Evolutionary conservation across 2,888 invertebrate species (phyloP).

Genomic region (Neria commutata): DNA sequence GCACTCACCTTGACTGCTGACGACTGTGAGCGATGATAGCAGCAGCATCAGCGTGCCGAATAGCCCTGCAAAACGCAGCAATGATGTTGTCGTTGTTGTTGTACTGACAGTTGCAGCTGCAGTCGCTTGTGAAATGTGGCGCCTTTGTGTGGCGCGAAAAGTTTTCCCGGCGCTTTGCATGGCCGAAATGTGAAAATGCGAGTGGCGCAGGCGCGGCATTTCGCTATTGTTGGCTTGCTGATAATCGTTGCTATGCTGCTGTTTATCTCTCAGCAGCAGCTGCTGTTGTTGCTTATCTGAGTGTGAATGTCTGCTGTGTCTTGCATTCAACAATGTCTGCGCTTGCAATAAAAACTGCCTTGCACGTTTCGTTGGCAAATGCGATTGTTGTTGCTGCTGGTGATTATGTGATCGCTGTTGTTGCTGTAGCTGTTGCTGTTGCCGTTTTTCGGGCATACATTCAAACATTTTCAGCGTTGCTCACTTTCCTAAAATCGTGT

Average conservation of each 20-base stretch:
- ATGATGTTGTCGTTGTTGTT: conserved; percentile 5
- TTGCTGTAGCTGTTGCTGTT: conserved; percentile 8
- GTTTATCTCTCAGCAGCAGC: too few species aligned
- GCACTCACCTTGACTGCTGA: conserved; percentile 30
- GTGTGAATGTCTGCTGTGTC: neutral
- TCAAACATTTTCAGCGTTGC: conserved; percentile 19
- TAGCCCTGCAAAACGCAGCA: conserved; percentile 1
- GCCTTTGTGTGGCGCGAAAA: too few species aligned
- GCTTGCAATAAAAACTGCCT: conserved; percentile 5
- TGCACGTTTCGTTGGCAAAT: conserved; percentile 18
- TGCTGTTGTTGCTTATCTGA: conserved; percentile 12
- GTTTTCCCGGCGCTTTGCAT: too few species aligned
- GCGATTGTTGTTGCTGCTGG: neutral
- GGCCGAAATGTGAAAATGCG: neutral
- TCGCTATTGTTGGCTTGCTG: conserved; percentile 33
- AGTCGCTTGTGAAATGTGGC: conserved; percentile 6
- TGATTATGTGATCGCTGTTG: conserved; percentile 23
- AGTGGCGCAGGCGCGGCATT: conserved; percentile 4
- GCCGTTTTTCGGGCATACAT: conserved; percentile 8
- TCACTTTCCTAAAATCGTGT: conserved; percentile 16
- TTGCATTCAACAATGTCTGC: neutral
- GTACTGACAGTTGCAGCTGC: conserved; percentile 21
- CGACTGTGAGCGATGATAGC: conserved; percentile 20
- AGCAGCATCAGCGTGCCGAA: conserved; percentile 11
- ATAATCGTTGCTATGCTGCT: conserved; percentile 14